A percentile compares a stretch with the other conserved stretches of the same genome.
Conservation (phyloP, 1,140 invertebrate species). For the Caenorhabditis brenneri region DNA sequence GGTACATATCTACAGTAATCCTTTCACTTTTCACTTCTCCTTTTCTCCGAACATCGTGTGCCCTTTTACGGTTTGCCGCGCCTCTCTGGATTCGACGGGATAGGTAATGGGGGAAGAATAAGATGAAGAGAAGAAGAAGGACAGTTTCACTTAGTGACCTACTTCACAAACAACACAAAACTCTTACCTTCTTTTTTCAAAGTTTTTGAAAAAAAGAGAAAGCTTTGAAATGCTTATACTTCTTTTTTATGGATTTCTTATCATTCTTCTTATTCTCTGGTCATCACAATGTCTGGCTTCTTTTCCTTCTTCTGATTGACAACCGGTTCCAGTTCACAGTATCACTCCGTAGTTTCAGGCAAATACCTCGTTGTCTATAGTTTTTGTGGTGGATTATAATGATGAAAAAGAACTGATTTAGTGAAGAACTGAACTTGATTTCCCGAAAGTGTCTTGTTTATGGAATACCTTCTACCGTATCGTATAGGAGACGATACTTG, state of each 20-base stretch:
- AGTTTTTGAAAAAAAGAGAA: neutral
- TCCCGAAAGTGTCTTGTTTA: neutral
- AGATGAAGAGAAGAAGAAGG: neutral
- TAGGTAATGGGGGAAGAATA: constrained; percentile 23
- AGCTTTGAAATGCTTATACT: neutral
- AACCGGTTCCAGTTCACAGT: constrained; percentile 3
- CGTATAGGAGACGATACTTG: too few relatives aligned
- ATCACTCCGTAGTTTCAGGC: neutral
- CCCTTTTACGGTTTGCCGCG: constrained; percentile 42
- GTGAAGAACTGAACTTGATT: neutral
- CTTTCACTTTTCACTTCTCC: constrained; percentile 27
- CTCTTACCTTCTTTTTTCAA: neutral
- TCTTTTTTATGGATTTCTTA: neutral
- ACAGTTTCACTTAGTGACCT: constrained; percentile 40
- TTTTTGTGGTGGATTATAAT: neutral
- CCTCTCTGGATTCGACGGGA: constrained; percentile 16
- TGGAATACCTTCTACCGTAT: neutral
- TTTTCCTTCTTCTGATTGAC: neutral
- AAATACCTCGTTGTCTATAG: neutral
- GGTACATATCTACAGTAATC: constrained; percentile 42
- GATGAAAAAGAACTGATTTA: neutral
- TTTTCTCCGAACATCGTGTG: constrained; percentile 9
- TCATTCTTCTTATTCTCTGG: neutral
- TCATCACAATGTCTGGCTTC: neutral
- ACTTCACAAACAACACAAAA: constrained; percentile 25